Evolutionary conservation across 2,113 vertebrate species (phyloP), one percentile per base, ranked within the genome.

Genomic region (Phoenicopterus ruber): DNA sequence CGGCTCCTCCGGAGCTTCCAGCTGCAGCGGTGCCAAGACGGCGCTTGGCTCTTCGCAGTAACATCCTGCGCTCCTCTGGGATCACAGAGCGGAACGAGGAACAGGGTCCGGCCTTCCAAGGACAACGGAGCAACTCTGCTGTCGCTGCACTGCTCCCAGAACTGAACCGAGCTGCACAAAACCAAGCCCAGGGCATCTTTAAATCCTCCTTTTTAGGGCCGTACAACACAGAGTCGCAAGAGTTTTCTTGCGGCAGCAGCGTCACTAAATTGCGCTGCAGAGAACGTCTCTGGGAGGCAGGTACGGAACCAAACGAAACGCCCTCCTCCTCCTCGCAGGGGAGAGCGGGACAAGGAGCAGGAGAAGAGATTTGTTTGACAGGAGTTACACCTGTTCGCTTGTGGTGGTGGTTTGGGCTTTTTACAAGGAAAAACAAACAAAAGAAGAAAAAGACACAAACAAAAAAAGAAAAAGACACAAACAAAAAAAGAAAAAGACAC

Each of bases 221-320:
- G 3, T 2, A 20, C 26, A 19, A 10, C 5, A 18, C 6, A 7
- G 22, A 17, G 4, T 11, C 7, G 4, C 26, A 38, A 24, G 72
- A 3, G 20, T 7, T 9, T 7, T 18, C 25, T 36, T 54, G 57
- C 65, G 38, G 70, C 86, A 61, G 47, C 72, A 49, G 36, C 0
- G 2, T 3, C 86, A 32, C 74, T 7, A 0, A 47, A 20, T 2
- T 2, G 11, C 1, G 1, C 1, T 2, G 4, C 1, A 0, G 46
- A 55, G 47, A 24, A 50, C 0, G 7, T 0, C 6, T 26, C 49
- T 22, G 22, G 36, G 24, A 49, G 28, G 40, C 1, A 34, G 49
- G 58, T 13, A 29, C 0, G 6, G 40, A 81, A 72, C 25, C 32
- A 4, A 59, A 25, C 29, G n/a, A 20, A 57, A 79, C 8, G 13